phyloP scores from a whole-genome alignment of 2,113 vertebrate genomes.

The Holacanthus passer region DNA sequence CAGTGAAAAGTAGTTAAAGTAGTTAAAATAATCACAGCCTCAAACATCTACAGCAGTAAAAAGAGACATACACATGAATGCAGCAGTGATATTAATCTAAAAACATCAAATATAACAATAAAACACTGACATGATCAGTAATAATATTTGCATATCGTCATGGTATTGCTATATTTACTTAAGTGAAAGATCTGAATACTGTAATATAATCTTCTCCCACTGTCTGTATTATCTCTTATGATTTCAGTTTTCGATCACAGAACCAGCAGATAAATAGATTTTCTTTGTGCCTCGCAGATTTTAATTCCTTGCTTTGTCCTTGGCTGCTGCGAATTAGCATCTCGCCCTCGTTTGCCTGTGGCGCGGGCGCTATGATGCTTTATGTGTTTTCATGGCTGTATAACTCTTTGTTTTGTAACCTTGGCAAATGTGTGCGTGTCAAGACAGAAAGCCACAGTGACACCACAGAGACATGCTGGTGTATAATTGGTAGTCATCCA shows the following conservation, averaged over 20 bases:
- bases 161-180: too few species aligned
- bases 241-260: not conserved
- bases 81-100: too few species aligned
- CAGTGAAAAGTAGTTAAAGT: too few species aligned
- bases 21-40: too few species aligned
- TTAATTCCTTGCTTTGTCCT: slow-evolving; percentile 22
- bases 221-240: not conserved
- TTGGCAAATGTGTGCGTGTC: slow-evolving; percentile 19
- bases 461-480: slow-evolving; percentile 47
- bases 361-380: slow-evolving; percentile 5
- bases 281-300: slow-evolving; percentile 4
- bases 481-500: slow-evolving; percentile 45
- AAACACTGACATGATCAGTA: too few species aligned
- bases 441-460: slow-evolving; percentile 33
- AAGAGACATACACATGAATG: too few species aligned
- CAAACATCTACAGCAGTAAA: too few species aligned
- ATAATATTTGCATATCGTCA: too few species aligned
- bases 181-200: not conserved
- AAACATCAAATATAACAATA: too few species aligned
- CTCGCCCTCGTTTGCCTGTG: slow-evolving; percentile 13
- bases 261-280: not conserved
- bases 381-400: slow-evolving; percentile 16
- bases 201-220: too few species aligned
- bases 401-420: slow-evolving; percentile 51
- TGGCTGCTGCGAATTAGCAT: slow-evolving; percentile 36